A percentile compares a stretch with the other conserved stretches of the same genome.
Conservation (phyloP, 53 echinoderm and acorn worm genomes). For the Patiria pectinifera region DNA sequence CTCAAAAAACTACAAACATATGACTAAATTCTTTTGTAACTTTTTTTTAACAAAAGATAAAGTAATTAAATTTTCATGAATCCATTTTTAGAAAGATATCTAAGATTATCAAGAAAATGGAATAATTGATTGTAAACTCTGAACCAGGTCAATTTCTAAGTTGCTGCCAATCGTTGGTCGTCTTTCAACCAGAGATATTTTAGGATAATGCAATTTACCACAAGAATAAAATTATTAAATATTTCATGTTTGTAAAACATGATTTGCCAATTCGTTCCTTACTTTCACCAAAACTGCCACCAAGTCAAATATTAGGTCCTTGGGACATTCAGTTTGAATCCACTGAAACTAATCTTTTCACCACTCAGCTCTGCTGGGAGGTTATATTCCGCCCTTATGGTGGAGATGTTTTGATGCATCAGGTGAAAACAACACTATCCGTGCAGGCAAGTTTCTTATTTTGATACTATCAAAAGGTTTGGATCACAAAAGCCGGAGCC, state of each 20-base stretch:
- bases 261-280: neutral
- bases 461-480: neutral
- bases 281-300: neutral
- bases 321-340: neutral
- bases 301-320: neutral
- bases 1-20: no score
- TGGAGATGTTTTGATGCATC: neutral
- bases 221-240: neutral
- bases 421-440: neutral
- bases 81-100: no score
- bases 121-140: no score
- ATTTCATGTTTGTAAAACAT: neutral
- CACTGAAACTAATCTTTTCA: neutral
- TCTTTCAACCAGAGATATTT: no score
- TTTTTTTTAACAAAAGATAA: no score
- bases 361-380: neutral
- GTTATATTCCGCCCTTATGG: neutral
- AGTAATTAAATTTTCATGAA: no score
- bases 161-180: no score
- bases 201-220: no score
- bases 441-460: neutral
- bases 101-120: no score
- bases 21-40: no score
- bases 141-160: no score
- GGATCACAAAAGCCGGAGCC: slow-evolving; percentile 7